Evolutionary conservation across 2,113 vertebrate genomes (phyloP), one percentile per base, ranked within the genome.

Genomic region (Mirza zaza): DNA sequence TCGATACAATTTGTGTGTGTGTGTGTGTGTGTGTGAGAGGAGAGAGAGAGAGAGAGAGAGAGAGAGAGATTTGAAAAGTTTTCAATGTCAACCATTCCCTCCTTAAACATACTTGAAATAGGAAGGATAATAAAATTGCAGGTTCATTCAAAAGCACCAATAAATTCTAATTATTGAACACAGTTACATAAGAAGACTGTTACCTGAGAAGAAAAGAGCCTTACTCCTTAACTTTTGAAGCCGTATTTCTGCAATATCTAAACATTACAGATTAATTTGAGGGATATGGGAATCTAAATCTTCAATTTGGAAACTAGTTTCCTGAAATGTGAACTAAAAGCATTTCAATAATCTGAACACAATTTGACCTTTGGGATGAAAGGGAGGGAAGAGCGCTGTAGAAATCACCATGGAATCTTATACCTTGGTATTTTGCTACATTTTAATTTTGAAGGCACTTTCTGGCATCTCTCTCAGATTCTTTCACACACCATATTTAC

Each of bases 401-500:
- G 25, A 73, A 82, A 42, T 48, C 42, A 15, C 13, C 17, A 27
- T 23, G 4, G 11, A 61, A 25, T 61, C 57, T 52, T 32, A 27
- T 7, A 0, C 65, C 6, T 39, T 17, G 6, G 17, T 52, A 5
- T n/a, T 71, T 84, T 50, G 42, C 80, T 80, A 70, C 32, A 34
- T 36, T 90, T 83, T 71, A 17, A 50, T 92, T 93, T 93, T 13
- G 29, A 96, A 95, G 42, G 23, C 63, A 36, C 81, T 90, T 96
- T 85, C 57, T 94, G 75, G 57, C 76, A 70, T 82, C 50, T 32
- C 15, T 77, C 25, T 87, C 23, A 48, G 73, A 92, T 50, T 70
- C 71, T 87, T 85, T 70, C 76, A 88, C 45, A 90, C 4, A 88
- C 71, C 81, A 10, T 95, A 68, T 94, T 96, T 95, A 90, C 39